Evolutionary conservation across 2,797 vertebrate genomes (phyloP).

Genomic region (Loriculus beryllinus): DNA sequence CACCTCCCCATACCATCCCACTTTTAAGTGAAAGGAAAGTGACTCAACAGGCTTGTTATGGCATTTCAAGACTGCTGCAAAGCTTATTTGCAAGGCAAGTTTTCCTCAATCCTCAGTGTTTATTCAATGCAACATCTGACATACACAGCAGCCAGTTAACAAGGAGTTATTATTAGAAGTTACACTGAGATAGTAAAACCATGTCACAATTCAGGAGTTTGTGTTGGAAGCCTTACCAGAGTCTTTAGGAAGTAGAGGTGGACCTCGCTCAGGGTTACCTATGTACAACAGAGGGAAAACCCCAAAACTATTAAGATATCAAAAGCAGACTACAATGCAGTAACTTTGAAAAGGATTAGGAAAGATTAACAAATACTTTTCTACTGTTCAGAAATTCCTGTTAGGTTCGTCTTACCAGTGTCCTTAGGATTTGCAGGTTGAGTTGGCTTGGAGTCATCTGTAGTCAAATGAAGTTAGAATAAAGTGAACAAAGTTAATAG

Average conservation of each 20-base stretch:
- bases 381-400: neutral
- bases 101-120: neutral
- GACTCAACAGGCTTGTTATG: neutral
- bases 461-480: neutral
- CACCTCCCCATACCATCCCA: neutral
- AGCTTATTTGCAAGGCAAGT: neutral
- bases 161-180: neutral
- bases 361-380: neutral
- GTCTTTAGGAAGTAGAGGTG: neutral
- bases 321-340: neutral
- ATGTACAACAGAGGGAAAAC: neutral
- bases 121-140: neutral
- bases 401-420: constrained; percentile 19
- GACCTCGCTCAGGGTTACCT: constrained; percentile 6
- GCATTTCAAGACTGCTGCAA: neutral
- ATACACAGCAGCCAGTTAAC: neutral
- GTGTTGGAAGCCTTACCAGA: constrained; percentile 17
- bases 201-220: neutral
- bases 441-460: neutral
- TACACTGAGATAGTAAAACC: neutral
- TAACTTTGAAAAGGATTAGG: neutral
- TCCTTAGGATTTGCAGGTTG: neutral
- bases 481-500: neutral
- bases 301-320: neutral
- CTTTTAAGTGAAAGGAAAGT: neutral